A percentile compares a stretch with the other conserved stretches of the same genome.
Evolutionary conservation across 1,140 invertebrate genomes (phyloP).

Genomic region (Pseudobourletiella spinata): DNA sequence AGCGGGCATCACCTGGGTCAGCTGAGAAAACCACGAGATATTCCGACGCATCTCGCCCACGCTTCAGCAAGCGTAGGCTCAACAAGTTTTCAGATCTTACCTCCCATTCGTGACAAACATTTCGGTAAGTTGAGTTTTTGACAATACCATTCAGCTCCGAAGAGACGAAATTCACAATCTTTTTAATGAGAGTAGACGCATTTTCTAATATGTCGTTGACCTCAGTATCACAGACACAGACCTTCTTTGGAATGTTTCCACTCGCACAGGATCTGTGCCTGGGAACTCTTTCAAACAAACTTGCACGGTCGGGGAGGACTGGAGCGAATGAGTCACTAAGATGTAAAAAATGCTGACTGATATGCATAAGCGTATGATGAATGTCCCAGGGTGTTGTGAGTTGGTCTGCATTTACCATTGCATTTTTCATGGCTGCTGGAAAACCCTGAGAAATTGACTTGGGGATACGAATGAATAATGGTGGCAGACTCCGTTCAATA

Average conservation of each 20-base stretch:
- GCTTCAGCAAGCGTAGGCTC: neutral
- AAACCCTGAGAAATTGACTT: neutral
- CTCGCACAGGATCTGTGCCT: neutral
- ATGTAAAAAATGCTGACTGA: neutral
- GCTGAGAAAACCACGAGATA: neutral
- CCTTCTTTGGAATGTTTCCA: neutral
- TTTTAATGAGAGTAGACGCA: neutral
- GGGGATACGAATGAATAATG: slow-evolving; percentile 13
- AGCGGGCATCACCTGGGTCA: neutral
- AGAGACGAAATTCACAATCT: neutral
- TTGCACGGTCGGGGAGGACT: neutral
- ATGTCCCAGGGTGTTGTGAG: slow-evolving; percentile 10
- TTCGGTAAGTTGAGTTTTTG: neutral
- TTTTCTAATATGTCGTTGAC: neutral
- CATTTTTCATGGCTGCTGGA: neutral
- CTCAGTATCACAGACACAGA: slow-evolving; percentile 4
- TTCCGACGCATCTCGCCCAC: neutral
- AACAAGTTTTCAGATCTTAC: neutral
- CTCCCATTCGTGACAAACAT: neutral
- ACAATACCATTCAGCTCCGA: slow-evolving; percentile 5
- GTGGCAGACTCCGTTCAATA: slow-evolving; percentile 15
- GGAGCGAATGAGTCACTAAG: neutral
- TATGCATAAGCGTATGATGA: slow-evolving; percentile 12
- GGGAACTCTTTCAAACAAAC: neutral
- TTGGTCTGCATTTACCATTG: neutral